Conservation (phyloP, 2,113 vertebrate species). For the Seriola rivoliana region DNA sequence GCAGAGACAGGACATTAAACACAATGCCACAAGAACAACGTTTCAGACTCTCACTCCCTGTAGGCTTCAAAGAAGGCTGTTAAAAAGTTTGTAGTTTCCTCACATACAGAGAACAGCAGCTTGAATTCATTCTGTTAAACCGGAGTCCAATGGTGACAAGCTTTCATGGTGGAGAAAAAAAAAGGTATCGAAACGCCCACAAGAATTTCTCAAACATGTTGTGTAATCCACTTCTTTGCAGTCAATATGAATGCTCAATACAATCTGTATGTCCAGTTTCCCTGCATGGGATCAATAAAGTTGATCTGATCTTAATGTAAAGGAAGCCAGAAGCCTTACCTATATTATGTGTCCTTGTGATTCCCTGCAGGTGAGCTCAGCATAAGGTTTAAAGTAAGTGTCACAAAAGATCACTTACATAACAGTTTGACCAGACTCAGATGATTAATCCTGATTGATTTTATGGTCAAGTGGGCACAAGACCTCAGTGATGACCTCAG, state of each 20-base stretch:
- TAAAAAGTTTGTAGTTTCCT: conserved; percentile 46
- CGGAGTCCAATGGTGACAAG: conserved; percentile 39
- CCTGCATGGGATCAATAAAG: conserved; percentile 3
- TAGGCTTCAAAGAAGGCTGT: conserved; percentile 41
- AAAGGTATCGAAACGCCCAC: conserved; percentile 20
- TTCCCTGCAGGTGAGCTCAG: conserved; percentile 38
- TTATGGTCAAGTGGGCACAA: conserved; percentile 53
- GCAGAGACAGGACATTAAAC: not conserved
- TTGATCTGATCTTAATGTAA: conserved; percentile 1
- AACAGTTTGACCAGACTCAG: conserved; percentile 25
- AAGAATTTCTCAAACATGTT: conserved; percentile 42
- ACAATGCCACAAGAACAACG: not conserved
- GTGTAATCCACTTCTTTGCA: conserved; percentile 2
- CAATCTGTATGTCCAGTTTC: not conserved
- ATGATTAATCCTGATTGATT: conserved; percentile 59
- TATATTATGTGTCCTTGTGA: not conserved
- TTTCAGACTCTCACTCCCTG: conserved; percentile 4
- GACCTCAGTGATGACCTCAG: conserved; percentile 49
- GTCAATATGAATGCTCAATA: not conserved
- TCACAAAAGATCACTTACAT: conserved; percentile 21
- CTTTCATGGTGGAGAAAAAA: conserved; percentile 3
- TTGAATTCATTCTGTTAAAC: conserved; percentile 58
- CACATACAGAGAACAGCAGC: conserved; percentile 27
- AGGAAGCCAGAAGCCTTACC: not conserved
- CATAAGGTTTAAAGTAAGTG: conserved; percentile 35